Percentiles rank a stretch among this genome's conserved stretches.
Evolutionary conservation across 2,113 vertebrate species (phyloP).

Genomic region (Podiceps cristatus): DNA sequence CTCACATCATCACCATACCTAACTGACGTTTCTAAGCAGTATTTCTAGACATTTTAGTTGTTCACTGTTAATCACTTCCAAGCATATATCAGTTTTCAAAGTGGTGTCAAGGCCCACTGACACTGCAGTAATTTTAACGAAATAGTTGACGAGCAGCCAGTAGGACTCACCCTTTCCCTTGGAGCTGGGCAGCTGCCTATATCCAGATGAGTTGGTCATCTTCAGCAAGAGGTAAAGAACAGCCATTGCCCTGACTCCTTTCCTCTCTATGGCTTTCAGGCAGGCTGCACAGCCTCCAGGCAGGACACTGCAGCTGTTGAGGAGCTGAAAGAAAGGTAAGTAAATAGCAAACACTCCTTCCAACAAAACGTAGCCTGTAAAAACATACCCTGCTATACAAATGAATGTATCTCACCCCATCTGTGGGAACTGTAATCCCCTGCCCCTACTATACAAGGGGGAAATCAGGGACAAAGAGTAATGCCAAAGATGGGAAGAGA

Average conservation of each 20-base stretch:
- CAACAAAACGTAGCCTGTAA: neutral
- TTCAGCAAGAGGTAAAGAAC: conserved; percentile 62
- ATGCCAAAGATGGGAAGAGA: neutral
- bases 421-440: neutral
- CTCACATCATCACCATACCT: neutral
- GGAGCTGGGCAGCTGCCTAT: conserved; percentile 65
- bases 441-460: neutral
- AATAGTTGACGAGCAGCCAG: neutral
- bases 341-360: neutral
- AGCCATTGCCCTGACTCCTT: conserved; percentile 40
- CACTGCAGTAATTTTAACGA: neutral
- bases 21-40: neutral
- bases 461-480: neutral
- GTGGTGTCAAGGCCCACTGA: neutral
- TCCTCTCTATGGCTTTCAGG: conserved; percentile 18
- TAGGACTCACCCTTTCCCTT: conserved; percentile 45
- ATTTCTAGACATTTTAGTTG: neutral
- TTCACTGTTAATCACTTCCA: neutral
- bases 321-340: conserved; percentile 40
- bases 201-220: neutral
- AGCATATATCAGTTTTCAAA: neutral
- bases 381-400: neutral
- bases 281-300: conserved; percentile 21
- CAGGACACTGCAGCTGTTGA: neutral
- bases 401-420: neutral